Evolutionary conservation across 2,888 invertebrate species (phyloP).

Genomic region (Podabrus alpinus): DNA sequence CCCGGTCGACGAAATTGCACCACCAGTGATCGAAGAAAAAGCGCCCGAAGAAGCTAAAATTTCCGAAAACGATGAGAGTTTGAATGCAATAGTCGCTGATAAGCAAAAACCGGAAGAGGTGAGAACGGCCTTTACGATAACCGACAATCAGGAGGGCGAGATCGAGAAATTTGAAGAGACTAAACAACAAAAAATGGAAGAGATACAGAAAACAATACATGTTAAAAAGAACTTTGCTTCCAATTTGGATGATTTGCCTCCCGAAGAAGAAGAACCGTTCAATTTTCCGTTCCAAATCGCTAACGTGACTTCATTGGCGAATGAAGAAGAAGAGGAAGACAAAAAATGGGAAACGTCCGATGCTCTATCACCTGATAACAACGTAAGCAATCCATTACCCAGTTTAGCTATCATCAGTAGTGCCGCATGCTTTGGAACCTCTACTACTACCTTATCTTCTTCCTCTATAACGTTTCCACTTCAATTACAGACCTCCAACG

Average conservation of each 20-base stretch:
- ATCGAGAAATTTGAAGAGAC: conserved; percentile 56
- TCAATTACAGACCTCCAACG: not conserved
- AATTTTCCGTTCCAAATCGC: conserved; percentile 43
- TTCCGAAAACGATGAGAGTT: not conserved
- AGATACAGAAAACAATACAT: conserved; percentile 51
- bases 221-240: conserved; percentile 38
- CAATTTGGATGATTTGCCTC: conserved; percentile 48
- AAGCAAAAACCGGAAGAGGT: not conserved
- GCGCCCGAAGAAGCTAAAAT: not conserved
- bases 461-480: conserved; percentile 3
- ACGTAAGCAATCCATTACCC: not conserved
- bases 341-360: not conserved
- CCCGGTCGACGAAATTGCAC: not conserved
- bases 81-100: not conserved
- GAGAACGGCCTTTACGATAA: not conserved
- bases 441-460: not conserved
- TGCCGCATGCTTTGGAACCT: not conserved
- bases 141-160: not conserved
- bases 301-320: conserved; percentile 35
- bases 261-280: conserved; percentile 46
- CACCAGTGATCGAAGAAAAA: not conserved
- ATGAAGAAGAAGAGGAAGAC: conserved; percentile 23
- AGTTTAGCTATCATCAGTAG: not conserved
- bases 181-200: conserved; percentile 58
- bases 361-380: not conserved